These are phyloP conservation scores for Staurois parvus DNA, from an alignment of 2,797 vertebrate genomes.

Conservation along the genomic window DNA sequence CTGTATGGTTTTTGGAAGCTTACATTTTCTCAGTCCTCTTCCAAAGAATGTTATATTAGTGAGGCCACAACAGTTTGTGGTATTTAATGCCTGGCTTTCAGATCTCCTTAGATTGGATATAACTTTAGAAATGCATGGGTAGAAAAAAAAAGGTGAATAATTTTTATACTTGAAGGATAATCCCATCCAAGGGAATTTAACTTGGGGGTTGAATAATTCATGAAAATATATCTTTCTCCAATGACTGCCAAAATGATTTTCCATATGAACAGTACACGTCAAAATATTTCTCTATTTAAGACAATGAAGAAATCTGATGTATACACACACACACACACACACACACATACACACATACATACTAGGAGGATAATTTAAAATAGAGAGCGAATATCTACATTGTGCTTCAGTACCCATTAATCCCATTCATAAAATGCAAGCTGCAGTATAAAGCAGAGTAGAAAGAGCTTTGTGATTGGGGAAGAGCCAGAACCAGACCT, in stretches of 20 bases:
- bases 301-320: no score
- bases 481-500: no score
- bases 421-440: no score
- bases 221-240: neutral
- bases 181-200: neutral
- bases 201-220: neutral
- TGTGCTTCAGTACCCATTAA: no score
- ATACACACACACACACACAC: no score
- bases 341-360: no score
- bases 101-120: neutral
- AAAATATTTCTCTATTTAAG: neutral
- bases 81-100: neutral
- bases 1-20: neutral
- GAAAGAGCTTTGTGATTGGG: no score
- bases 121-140: neutral
- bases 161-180: neutral
- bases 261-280: neutral
- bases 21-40: neutral
- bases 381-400: no score
- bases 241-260: neutral
- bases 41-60: neutral
- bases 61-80: neutral
- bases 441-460: no score
- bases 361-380: no score
- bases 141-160: neutral